Percentiles rank a stretch among this genome's conserved stretches.
Evolutionary conservation across 2,113 vertebrate genomes (phyloP).

Genomic region (Clarias batrachus): DNA sequence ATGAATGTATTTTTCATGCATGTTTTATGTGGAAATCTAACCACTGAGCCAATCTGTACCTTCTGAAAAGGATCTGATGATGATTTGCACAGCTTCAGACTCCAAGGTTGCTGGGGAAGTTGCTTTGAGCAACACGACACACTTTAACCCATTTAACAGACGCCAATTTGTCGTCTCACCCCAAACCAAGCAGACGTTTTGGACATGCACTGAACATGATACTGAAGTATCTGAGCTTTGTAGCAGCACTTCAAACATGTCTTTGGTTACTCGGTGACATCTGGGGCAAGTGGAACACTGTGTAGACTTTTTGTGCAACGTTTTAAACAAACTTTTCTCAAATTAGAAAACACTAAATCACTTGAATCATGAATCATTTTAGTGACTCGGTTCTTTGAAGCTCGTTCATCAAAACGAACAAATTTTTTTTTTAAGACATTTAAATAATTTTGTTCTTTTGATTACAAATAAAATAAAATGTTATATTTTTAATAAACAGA

Average conservation of each 20-base stretch:
- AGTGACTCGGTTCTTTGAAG: no score
- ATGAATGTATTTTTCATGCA: neutral
- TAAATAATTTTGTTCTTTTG: no score
- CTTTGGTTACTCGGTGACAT: neutral
- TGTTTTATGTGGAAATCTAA: neutral
- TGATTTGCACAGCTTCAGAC: neutral
- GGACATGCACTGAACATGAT: neutral
- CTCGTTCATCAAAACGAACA: no score
- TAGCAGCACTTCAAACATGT: neutral
- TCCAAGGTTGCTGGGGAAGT: neutral
- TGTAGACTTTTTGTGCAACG: neutral
- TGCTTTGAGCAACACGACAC: no score
- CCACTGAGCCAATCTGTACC: neutral
- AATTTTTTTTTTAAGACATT: no score
- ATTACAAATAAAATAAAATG: no score
- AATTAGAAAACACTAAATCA: slow-evolving; percentile 1
- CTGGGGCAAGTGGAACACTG: neutral
- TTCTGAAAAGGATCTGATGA: neutral
- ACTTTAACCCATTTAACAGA: neutral
- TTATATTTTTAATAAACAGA: no score
- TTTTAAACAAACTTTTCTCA: no score
- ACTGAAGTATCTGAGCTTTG: neutral
- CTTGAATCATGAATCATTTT: no score
- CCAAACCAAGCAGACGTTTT: no score
- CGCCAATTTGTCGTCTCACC: neutral